phyloP scores from a whole-genome alignment of 1,140 invertebrate species.

The Plectrocnemia conspersa region DNA sequence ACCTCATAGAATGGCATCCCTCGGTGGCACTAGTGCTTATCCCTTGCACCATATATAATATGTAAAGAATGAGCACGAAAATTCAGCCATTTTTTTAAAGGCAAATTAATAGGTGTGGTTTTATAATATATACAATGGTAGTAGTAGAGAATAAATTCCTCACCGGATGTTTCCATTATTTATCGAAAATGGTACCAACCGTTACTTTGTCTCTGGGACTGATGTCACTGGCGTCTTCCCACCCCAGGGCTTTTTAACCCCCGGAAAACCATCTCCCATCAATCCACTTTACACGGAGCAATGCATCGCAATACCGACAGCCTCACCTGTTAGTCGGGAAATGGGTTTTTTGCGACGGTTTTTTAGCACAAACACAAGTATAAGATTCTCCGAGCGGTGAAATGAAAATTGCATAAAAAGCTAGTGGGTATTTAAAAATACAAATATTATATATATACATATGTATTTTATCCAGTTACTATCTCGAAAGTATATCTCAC shows the following conservation, averaged over 20 bases:
- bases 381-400: too few relatives aligned
- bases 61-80: too few relatives aligned
- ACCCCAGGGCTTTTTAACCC: neutral
- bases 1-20: conserved; percentile 21
- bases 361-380: too few relatives aligned
- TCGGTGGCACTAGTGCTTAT: conserved; percentile 1
- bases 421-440: too few relatives aligned
- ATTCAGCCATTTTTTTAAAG: too few relatives aligned
- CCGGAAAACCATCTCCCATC: conserved; percentile 18
- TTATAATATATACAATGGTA: too few relatives aligned
- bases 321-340: conserved; percentile 29
- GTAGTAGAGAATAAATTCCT: conserved; percentile 22
- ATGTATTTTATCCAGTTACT: too few relatives aligned
- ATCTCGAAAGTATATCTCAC: too few relatives aligned
- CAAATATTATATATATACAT: too few relatives aligned
- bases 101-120: too few relatives aligned
- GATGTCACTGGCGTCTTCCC: conserved; percentile 12
- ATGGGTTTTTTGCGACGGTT: conserved; percentile 17
- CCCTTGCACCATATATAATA: neutral
- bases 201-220: conserved; percentile 20
- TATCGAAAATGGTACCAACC: conserved; percentile 22
- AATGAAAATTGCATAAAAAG: too few relatives aligned
- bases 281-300: conserved; percentile 32
- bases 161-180: conserved; percentile 16
- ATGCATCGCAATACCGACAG: conserved; percentile 29